Evolutionary conservation across 2,113 vertebrate species (phyloP).

Genomic region (Neofelis nebulosa): DNA sequence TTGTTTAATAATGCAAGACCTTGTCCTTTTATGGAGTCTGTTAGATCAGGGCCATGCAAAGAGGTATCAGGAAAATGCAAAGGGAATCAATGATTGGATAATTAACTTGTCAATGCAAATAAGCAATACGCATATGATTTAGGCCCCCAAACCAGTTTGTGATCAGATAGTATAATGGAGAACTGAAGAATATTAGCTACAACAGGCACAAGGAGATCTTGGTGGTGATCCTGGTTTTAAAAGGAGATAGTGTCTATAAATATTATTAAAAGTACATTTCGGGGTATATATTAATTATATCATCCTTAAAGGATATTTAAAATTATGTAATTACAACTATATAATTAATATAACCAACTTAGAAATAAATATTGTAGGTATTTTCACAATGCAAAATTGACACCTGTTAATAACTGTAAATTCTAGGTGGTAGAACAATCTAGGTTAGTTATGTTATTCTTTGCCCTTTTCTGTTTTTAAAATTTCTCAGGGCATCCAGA

Average conservation of each 20-base stretch:
- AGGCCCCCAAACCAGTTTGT: neutral
- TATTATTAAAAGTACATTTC: conserved; percentile 1
- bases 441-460: neutral
- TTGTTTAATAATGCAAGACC: neutral
- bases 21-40: neutral
- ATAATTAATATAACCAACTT: conserved; percentile 25
- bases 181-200: neutral
- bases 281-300: neutral
- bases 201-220: neutral
- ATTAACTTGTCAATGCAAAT: neutral
- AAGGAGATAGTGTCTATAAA: neutral
- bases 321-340: neutral
- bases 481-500: neutral
- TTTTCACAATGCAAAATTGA: conserved; percentile 16
- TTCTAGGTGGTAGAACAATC: neutral
- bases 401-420: neutral
- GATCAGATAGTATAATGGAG: neutral
- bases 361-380: neutral
- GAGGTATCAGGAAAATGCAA: neutral
- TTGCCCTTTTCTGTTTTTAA: conserved; percentile 27
- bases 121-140: neutral
- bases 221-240: neutral
- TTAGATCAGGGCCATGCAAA: neutral
- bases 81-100: neutral
- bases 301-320: neutral